phyloP scores from a whole-genome alignment of 2,113 vertebrate genomes.

The Odobenus rosmarus region DNA sequence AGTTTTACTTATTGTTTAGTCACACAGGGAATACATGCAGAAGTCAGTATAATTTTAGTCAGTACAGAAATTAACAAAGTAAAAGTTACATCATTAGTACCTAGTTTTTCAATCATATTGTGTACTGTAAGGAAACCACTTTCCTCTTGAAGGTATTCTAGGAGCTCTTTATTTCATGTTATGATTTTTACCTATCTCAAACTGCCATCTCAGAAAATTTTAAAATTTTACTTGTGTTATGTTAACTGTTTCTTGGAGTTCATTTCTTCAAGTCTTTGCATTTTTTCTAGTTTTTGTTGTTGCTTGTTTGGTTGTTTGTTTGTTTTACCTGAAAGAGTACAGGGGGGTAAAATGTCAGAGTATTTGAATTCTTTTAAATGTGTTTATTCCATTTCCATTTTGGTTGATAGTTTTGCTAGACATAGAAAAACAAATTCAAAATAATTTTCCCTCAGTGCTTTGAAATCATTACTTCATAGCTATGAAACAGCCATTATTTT shows the following conservation, averaged over 20 bases:
- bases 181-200: not conserved
- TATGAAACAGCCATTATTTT: not conserved
- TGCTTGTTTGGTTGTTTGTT: not conserved
- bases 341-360: not conserved
- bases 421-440: not conserved
- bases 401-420: not conserved
- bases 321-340: not conserved
- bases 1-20: not conserved
- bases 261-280: not conserved
- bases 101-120: not conserved
- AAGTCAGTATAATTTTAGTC: not conserved
- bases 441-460: slow-evolving; percentile 2
- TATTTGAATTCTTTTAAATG: not conserved
- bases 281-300: not conserved
- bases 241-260: not conserved
- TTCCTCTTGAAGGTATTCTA: not conserved
- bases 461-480: not conserved
- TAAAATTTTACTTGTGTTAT: not conserved
- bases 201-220: not conserved
- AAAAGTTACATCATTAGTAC: not conserved
- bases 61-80: not conserved
- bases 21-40: not conserved
- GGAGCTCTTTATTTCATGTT: not conserved
- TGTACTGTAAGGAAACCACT: not conserved
- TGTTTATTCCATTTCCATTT: not conserved